Percentiles rank a stretch among this genome's conserved stretches.
phyloP scores from a whole-genome alignment of 2,888 invertebrate species.

The Rotaria socialis region DNA sequence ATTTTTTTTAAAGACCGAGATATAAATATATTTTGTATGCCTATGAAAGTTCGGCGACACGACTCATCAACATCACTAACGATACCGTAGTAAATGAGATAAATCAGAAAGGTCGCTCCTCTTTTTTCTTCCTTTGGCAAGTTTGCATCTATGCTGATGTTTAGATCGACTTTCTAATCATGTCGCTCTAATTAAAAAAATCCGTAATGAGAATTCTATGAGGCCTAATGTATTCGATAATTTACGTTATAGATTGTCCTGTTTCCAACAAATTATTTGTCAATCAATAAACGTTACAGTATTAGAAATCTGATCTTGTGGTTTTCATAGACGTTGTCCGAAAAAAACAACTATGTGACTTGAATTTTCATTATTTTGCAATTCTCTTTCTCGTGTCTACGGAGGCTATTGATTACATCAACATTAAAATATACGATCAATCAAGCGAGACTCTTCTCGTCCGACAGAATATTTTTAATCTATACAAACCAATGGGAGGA shows the following conservation, averaged over 20 bases:
- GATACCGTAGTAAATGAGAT: no score
- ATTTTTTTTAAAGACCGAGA: no score
- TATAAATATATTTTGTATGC: no score
- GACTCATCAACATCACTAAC: no score
- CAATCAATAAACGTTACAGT: no score
- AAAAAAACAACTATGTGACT: not conserved
- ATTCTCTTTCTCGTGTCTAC: not conserved
- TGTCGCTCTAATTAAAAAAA: not conserved
- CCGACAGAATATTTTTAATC: not conserved
- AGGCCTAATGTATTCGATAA: no score
- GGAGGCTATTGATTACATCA: not conserved
- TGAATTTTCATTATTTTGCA: not conserved
- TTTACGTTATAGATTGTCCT: no score
- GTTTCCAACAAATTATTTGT: no score
- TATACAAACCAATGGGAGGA: not conserved
- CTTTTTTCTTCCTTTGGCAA: not conserved
- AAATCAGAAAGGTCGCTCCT: not conserved
- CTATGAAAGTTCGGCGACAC: no score
- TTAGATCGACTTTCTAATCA: not conserved
- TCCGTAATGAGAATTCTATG: no score
- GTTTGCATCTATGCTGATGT: not conserved
- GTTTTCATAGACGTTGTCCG: no score
- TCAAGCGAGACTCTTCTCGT: not conserved
- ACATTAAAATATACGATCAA: not conserved
- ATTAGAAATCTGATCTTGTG: no score